Percentiles rank a stretch among this genome's conserved stretches.
Conservation (phyloP, 2,797 vertebrate genomes). For the Cossypha niveicapilla region DNA sequence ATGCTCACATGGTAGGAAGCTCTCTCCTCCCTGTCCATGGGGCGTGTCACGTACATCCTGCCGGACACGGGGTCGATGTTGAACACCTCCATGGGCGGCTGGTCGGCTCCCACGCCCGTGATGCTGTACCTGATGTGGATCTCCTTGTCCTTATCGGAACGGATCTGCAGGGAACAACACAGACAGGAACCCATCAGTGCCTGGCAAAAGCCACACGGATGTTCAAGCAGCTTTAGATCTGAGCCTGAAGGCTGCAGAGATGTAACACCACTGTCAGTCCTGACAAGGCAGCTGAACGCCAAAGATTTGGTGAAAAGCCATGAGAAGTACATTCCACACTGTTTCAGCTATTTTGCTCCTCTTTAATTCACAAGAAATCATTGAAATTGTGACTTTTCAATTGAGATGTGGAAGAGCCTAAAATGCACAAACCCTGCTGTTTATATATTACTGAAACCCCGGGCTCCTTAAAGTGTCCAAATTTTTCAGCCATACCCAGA, state of each 20-base stretch:
- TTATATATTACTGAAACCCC: not conserved
- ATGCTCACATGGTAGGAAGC: conserved; percentile 91
- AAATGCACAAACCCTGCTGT: not conserved
- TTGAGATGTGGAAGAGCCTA: not conserved
- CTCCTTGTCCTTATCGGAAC: conserved; percentile 93
- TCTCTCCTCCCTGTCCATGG: conserved; percentile 90
- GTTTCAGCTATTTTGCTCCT: not conserved
- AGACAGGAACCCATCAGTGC: not conserved
- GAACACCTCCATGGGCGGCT: conserved; percentile 94
- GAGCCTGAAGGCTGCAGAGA: not conserved
- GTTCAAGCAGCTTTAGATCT: not conserved
- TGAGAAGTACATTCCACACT: not conserved
- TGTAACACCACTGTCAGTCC: not conserved
- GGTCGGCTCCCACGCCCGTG: conserved; percentile 92
- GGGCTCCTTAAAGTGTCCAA: not conserved
- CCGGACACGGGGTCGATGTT: conserved; percentile 91
- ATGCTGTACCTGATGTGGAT: conserved; percentile 95
- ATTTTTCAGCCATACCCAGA: not conserved
- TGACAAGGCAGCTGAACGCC: not conserved
- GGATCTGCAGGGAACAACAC: conserved; percentile 80
- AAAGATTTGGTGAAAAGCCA: not conserved
- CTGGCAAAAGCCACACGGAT: not conserved
- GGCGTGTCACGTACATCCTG: conserved; percentile 93
- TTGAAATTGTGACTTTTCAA: not conserved
- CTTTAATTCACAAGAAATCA: conserved; percentile 12